phyloP scores from a whole-genome alignment of 2,113 vertebrate species.

The crab-eating macaque (Macaca fascicularis) region T2T-MFA8v1.1 NC_088377.1:78094001-78094500 shows the following conservation, averaged over 20 bases:
- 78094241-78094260: not conserved
- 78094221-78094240: not conserved
- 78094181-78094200: not conserved
- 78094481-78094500: not conserved
- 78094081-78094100: rapidly evolving
- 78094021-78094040: too few relatives aligned
- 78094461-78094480: not conserved
- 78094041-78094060: not conserved
- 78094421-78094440: not conserved
- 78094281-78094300: not conserved
- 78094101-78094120: rapidly evolving
- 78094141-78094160: not conserved
- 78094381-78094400: not conserved
- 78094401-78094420: too few relatives aligned
- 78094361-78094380: not conserved
- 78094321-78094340: not conserved
- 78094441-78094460: not conserved
- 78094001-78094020: not conserved
- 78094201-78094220: not conserved
- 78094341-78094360: not conserved
- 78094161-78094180: not conserved
- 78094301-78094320: not conserved
- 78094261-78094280: rapidly evolving
- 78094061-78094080: rapidly evolving
- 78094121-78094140: rapidly evolving